Conservation (phyloP, 1,140 invertebrate species). For the Anastrepha ludens region DNA sequence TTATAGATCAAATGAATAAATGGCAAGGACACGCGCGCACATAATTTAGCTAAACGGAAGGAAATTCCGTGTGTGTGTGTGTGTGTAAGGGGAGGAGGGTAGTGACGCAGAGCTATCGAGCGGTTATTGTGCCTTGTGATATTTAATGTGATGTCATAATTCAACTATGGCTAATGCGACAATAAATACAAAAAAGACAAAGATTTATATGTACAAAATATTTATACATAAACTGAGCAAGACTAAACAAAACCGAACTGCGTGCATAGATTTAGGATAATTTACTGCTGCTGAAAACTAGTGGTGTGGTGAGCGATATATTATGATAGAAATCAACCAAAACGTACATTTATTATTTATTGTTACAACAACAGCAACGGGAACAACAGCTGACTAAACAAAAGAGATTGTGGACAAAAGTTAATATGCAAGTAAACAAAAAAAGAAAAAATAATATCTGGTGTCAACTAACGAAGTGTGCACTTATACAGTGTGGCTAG, state of each 20-base stretch:
- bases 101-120: not conserved
- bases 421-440: too few species aligned
- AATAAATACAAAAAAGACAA: constrained; percentile 30
- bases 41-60: constrained; percentile 39
- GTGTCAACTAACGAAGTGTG: too few species aligned
- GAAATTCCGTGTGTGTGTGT: not conserved
- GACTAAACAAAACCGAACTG: too few species aligned
- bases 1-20: constrained; percentile 39
- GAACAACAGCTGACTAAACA: too few species aligned
- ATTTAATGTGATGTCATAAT: constrained; percentile 52
- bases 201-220: not conserved
- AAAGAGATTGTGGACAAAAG: too few species aligned
- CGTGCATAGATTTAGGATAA: not conserved
- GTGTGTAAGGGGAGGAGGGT: not conserved
- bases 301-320: not conserved
- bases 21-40: constrained; percentile 16
- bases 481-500: too few species aligned
- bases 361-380: not conserved
- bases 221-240: not conserved
- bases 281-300: not conserved
- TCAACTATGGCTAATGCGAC: constrained; percentile 24
- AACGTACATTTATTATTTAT: constrained; percentile 30
- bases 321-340: constrained; percentile 36
- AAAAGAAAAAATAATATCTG: too few species aligned
- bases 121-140: not conserved